Conservation (phyloP, 2,797 vertebrate genomes). For the Gouania willdenowi region DNA sequence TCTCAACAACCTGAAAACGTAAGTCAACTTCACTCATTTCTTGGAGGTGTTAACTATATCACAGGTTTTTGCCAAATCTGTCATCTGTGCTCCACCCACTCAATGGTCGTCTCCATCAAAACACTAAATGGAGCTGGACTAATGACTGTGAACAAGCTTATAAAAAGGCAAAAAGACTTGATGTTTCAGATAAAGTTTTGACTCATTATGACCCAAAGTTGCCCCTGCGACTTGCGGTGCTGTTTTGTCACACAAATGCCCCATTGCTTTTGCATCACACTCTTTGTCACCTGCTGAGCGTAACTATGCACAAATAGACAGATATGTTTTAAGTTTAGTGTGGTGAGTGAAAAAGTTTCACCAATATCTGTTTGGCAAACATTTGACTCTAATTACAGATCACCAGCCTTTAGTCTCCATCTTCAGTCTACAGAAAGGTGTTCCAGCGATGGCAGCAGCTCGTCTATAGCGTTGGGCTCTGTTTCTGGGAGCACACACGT, state of each 20-base stretch:
- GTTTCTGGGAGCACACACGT: not conserved
- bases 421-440: not conserved
- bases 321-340: not conserved
- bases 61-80: not conserved
- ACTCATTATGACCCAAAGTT: no score
- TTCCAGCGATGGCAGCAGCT: not conserved
- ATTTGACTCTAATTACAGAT: not conserved
- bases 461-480: not conserved
- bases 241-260: no score
- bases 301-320: not conserved
- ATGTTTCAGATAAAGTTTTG: not conserved
- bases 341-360: not conserved
- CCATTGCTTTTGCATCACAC: no score
- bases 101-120: not conserved
- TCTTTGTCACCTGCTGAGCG: not conserved
- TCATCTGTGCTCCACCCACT: not conserved
- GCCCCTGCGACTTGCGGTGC: no score
- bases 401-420: not conserved
- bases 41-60: no score
- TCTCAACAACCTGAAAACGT: not conserved
- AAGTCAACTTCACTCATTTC: no score
- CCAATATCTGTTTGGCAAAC: not conserved
- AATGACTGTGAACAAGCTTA: not conserved
- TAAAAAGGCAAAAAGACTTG: not conserved
- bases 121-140: not conserved